Conservation (phyloP, 2,113 vertebrate species). For the Orientallactaga bullata region DNA sequence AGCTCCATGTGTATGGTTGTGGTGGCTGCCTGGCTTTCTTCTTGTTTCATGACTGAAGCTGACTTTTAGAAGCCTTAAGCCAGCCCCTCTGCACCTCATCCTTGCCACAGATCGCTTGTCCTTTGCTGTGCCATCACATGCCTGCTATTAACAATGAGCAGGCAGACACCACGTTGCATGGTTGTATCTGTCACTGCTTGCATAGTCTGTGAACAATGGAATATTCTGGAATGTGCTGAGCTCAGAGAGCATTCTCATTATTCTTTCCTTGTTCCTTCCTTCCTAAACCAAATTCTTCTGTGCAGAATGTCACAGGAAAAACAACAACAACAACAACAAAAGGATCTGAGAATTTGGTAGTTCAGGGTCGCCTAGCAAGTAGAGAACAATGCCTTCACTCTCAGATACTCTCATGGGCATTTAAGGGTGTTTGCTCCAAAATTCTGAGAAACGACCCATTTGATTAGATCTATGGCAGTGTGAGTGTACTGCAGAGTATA, state of each 20-base stretch:
- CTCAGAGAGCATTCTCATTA: slow-evolving; percentile 49
- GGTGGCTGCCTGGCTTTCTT: background rate
- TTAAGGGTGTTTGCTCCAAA: background rate
- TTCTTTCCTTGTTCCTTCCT: slow-evolving; percentile 11
- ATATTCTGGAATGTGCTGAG: background rate
- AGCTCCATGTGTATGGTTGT: too few relatives aligned
- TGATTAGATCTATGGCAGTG: background rate
- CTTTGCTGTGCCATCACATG: background rate
- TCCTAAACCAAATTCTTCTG: slow-evolving; percentile 16
- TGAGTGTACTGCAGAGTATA: background rate
- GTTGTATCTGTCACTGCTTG: slow-evolving; percentile 18
- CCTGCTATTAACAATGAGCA: background rate
- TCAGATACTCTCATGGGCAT: background rate
- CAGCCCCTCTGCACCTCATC: background rate
- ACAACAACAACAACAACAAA: too few relatives aligned
- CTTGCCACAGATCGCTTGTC: background rate
- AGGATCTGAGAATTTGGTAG: slow-evolving; percentile 56
- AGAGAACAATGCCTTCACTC: slow-evolving; percentile 43
- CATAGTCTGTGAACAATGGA: slow-evolving; percentile 57
- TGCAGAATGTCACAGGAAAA: slow-evolving; percentile 57
- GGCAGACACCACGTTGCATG: slow-evolving; percentile 12
- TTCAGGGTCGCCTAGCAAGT: slow-evolving; percentile 17
- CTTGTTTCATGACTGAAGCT: background rate
- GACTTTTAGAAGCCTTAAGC: background rate
- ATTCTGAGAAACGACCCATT: background rate